Evolutionary conservation across 2,797 vertebrate species (phyloP).

Genomic region (Emydoidea blandingii): DNA sequence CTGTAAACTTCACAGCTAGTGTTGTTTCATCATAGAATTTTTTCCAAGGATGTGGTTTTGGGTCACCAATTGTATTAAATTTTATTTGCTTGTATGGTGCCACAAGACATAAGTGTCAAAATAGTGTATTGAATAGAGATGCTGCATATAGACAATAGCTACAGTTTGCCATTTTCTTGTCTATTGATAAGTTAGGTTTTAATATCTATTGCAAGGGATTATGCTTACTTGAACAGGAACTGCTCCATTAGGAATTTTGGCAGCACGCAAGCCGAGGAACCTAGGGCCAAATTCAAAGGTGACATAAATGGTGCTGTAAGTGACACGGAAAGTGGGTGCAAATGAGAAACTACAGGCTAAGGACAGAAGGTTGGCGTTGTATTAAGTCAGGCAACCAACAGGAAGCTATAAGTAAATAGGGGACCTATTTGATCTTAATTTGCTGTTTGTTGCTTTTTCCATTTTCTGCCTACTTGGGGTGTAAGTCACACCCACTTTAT

Average conservation of each 20-base stretch:
- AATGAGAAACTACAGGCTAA: background rate
- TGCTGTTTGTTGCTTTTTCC: conserved; percentile 1
- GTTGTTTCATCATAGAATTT: conserved; percentile 5
- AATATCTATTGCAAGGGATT: background rate
- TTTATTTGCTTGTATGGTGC: background rate
- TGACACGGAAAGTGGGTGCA: background rate
- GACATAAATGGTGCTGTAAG: background rate
- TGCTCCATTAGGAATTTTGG: background rate
- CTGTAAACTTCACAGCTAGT: background rate
- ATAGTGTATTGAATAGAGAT: background rate
- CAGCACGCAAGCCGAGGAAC: background rate
- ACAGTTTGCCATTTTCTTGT: conserved; percentile 18
- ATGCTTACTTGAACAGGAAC: background rate
- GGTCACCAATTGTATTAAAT: background rate
- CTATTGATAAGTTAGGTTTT: conserved; percentile 43
- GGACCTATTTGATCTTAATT: background rate
- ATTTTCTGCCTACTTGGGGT: background rate
- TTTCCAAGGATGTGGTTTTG: background rate
- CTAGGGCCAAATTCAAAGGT: background rate
- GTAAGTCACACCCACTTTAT: background rate
- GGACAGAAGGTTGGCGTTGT: background rate
- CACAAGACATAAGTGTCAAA: background rate
- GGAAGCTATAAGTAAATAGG: background rate
- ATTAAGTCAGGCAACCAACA: background rate
- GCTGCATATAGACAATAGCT: background rate